Percentiles rank a stretch among this genome's conserved stretches.
Evolutionary conservation across 1,140 invertebrate genomes (phyloP).

Genomic region (Drosophila athabasca): DNA sequence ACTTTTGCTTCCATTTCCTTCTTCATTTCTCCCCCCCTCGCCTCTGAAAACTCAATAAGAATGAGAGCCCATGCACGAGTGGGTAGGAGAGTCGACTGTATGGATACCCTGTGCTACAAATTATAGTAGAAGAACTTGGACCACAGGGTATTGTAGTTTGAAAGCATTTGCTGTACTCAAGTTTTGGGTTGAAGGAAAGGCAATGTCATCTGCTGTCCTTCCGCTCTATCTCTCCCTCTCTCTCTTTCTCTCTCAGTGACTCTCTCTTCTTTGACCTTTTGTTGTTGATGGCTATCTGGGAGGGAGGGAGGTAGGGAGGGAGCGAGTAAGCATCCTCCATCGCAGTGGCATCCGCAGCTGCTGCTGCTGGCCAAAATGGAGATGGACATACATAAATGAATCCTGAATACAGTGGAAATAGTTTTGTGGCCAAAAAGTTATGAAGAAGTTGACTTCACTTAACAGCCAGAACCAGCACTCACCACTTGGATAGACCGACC

Average conservation of each 20-base stretch:
- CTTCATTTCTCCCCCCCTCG: no score
- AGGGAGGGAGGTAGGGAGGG: slow-evolving; percentile 19
- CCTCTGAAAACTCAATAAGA: no score
- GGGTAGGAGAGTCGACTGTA: no score
- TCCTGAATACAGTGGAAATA: slow-evolving; percentile 13
- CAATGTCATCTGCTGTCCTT: slow-evolving; percentile 31
- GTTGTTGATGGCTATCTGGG: slow-evolving; percentile 42
- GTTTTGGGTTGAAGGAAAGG: slow-evolving; percentile 15
- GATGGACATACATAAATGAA: slow-evolving; percentile 14
- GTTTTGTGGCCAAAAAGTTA: slow-evolving; percentile 21
- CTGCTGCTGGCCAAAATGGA: slow-evolving; percentile 7
- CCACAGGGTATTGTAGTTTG: no score
- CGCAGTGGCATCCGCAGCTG: background rate
- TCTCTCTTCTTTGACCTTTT: slow-evolving; percentile 29
- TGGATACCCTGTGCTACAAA: no score
- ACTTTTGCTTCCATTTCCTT: slow-evolving; percentile 39
- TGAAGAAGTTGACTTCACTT: slow-evolving; percentile 30
- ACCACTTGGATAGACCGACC: no score
- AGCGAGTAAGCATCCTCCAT: no score
- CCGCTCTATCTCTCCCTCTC: no score
- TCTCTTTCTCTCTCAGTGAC: no score
- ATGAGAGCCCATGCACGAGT: no score
- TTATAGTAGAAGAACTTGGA: no score
- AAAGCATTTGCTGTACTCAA: no score
- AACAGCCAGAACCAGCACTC: background rate